Base-by-base conservation (phyloP, 2,113 vertebrate genomes). In the Falco punctatus region DNA sequence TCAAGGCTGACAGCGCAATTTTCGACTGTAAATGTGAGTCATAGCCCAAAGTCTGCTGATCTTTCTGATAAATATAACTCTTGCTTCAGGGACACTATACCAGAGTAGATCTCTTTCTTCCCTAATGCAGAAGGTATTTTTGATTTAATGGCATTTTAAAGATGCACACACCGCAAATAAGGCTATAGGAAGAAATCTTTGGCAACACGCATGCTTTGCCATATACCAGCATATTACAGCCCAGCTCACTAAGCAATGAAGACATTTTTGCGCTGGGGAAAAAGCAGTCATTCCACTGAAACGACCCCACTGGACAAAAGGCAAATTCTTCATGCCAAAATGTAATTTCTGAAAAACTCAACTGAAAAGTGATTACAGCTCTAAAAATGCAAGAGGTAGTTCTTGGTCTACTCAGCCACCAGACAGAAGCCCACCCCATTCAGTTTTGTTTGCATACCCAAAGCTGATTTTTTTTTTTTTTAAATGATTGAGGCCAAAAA, bases 1-100 rank as follows among this genome's bases (percentile, higher is more conserved):
- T 40, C 61, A 40, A 0, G 0, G 78, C 62, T 79, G 66, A 49
- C 73, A 82, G 70, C 0, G 0, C 57, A 69, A 94, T 87, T 79
- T 95, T 87, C 0, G 1, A 70, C 78, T 91, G 49, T 35, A 58
- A 85, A 85, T 21, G 21, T 93, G 93, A 94, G 74, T 95, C 93
- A 94, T 17, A 77, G 75, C 24, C 92, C 83, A 95, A 91, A 96
- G 78, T 3, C 28, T 66, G 35, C 33, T 92, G 70, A 82, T 89
- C 61, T 82, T 84, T 81, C 70, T 0, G 2, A 67, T 38, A 92
- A 88, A 91, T 51, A 79, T 9, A 94, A 84, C 66, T 80, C 62
- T 77, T 57, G 28, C 88, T 94, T 94, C 27, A 49, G 51, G 35
- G 48, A 86, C 46, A 30, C 54, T 77, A 28, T 26, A 65, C 62